Evolutionary conservation across 2,888 invertebrate species (phyloP), one percentile per base, ranked within the genome.

Genomic region (Eremobia ochroleuca): DNA sequence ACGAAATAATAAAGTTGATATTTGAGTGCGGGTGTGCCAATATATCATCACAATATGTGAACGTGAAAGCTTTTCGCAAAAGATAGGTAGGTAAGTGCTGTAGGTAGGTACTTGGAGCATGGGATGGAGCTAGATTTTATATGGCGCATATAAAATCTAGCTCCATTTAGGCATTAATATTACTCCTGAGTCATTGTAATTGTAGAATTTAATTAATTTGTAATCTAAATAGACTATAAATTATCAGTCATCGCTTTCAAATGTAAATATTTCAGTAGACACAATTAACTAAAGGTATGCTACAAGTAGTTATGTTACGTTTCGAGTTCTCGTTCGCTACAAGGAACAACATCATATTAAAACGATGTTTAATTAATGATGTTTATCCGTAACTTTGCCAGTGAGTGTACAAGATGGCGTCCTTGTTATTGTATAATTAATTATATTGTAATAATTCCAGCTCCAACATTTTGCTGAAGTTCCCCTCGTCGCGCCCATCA

Each of bases 31-130:
- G n/a, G 37, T 65, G 49, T 34, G 46, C 2, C 40, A 34, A 34
- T 65, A 25, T 78, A 65, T 37, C 25, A 13, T 21, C 46, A 79
- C 52, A 65, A 79, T 78, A 77, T 62, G 52, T 46, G 52, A 69
- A 66, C 58, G 65, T 59, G n/a, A 79, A 73, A 61, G 79, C 66
- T 46, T 72, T 43, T 78, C 71, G 34, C 59, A 43, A 66, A 73
- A 61, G 28, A 79, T 66, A 66, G 52, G 52, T 28, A 66, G 49
- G 11, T n/a, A 40, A 15, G 58, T 61, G 62, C 34, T 46, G 62
- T n/a, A 55, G 13, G 28, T 52, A 61, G 13, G 28, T 52, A 61
- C 31, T 21, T 43, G 43, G 34, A 34, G 46, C 34, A 8, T 2
- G 28, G 37, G 6, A 4, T 18, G n/a, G 21, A 62, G 61, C 25